These are phyloP conservation scores for Dendroctonus valens DNA, from an alignment of 1,140 invertebrate species.

Conservation along the genomic window DNA sequence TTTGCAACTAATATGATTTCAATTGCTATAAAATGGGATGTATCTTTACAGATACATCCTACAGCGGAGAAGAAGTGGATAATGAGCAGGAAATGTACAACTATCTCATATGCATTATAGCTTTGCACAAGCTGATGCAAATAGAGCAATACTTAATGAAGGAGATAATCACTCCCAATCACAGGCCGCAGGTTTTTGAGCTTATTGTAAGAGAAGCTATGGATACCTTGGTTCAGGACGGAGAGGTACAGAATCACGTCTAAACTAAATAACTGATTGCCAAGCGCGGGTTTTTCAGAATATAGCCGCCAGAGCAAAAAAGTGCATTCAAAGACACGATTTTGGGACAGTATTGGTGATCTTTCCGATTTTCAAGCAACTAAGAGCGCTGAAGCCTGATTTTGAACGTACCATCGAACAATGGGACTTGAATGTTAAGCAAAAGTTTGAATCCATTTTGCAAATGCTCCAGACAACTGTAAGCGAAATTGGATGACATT, in stretches of 20 bases:
- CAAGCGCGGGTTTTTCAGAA: slow-evolving; percentile 53
- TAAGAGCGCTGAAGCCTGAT: slow-evolving; percentile 77
- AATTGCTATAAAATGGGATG: no score
- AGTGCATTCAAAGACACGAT: slow-evolving; percentile 77
- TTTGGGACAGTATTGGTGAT: slow-evolving; percentile 80
- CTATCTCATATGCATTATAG: slow-evolving; percentile 81
- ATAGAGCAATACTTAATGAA: slow-evolving; percentile 80
- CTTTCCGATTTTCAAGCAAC: slow-evolving; percentile 83
- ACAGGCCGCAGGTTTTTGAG: slow-evolving; percentile 82
- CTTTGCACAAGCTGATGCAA: slow-evolving; percentile 84
- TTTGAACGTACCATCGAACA: slow-evolving; percentile 77
- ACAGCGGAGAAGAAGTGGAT: slow-evolving; percentile 61
- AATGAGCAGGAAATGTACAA: slow-evolving; percentile 85
- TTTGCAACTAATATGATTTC: no score
- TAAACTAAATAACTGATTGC: background rate
- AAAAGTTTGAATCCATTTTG: slow-evolving; percentile 72
- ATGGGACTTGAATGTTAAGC: slow-evolving; percentile 67
- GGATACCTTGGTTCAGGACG: slow-evolving; percentile 80
- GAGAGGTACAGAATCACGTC: slow-evolving; percentile 60
- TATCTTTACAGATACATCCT: slow-evolving; percentile 43
- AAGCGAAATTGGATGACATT: slow-evolving; percentile 39
- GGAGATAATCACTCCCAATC: slow-evolving; percentile 77
- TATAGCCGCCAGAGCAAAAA: slow-evolving; percentile 73
- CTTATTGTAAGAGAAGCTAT: slow-evolving; percentile 81
- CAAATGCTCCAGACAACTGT: slow-evolving; percentile 75